Base-by-base conservation (phyloP, 2,888 invertebrate genomes). In the Anagyrus pseudococci region DNA sequence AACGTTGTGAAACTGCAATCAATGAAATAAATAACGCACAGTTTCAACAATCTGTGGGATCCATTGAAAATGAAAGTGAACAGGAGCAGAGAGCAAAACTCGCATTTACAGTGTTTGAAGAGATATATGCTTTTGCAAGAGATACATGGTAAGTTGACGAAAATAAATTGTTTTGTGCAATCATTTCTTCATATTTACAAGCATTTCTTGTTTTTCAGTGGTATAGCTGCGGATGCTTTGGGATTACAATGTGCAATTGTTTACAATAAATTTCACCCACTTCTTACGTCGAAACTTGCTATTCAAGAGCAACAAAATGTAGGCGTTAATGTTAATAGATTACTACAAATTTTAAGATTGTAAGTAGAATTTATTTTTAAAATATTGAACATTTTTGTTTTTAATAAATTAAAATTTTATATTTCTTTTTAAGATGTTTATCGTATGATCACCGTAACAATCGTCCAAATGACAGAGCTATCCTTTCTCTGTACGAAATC, bases 41-140 rank as follows among this genome's bases (percentile, higher is more conserved):
- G 43, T 58, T 79, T 10, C 46, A 60, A 15, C 68, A 73, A 1
- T 61, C 56, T 56, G 70, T 76, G 23, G 75, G 73, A 10, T 15
- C 20, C 1, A 70, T 67, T 49, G 25, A 66, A 10, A 59, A 70
- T 46, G 13, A 54, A 2, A 46, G 52, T 41, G 73, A 74, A 46
- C 67, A 69, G 25, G 68, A 75, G 41, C 58, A 33, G 2, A 72
- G 73, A 41, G 76, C 77, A 2, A 54, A 64, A 2, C 65, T 63
- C 52, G 77, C 75, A 40, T 75, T 80, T 15, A 63, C 69, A 13
- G 71, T 71, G 56, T 78, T 80, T 7, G 73, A 79, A 49, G 52
- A 71, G 13, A 69, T 78, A 40, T 79, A 79, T 58, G 64, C 53
- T 13, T 77, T 71, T 40, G 69, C 77, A 1, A 72, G 78, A 26